A percentile compares a stretch with the other conserved stretches of the same genome.
Conservation (phyloP, 2,113 vertebrate species). For the Amphiprion percula region DNA sequence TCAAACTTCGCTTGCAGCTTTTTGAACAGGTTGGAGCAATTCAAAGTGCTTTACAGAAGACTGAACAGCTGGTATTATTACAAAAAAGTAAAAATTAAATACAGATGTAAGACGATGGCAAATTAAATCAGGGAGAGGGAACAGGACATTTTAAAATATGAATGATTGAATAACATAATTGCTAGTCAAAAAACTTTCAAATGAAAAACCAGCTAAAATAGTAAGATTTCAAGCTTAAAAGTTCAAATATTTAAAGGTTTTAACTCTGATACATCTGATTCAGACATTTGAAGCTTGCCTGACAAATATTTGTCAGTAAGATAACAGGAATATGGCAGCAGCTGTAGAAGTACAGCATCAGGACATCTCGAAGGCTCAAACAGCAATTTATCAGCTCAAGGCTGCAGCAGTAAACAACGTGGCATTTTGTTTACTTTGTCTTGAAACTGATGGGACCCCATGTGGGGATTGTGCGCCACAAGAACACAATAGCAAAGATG, state of each 20-base stretch:
- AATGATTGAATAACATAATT: neutral
- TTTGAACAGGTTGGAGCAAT: too few species aligned
- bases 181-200: too few species aligned
- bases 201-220: too few species aligned
- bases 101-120: too few species aligned
- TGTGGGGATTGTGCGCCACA: constrained; percentile 12
- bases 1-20: too few species aligned
- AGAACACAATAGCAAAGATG: constrained; percentile 33
- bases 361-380: constrained; percentile 9
- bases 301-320: neutral
- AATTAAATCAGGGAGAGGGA: too few species aligned
- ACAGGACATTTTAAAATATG: neutral
- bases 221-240: too few species aligned
- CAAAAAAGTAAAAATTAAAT: too few species aligned
- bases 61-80: too few species aligned
- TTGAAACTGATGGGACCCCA: constrained; percentile 36
- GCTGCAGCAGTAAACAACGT: constrained; percentile 8
- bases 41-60: too few species aligned
- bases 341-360: neutral
- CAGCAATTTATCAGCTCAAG: constrained; percentile 40
- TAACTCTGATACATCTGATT: neutral
- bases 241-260: too few species aligned
- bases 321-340: neutral
- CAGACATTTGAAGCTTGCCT: neutral
- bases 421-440: constrained; percentile 48